A percentile compares a stretch with the other conserved stretches of the same genome.
phyloP scores from a whole-genome alignment of 2,113 vertebrate genomes.

The Arenaria interpres region DNA sequence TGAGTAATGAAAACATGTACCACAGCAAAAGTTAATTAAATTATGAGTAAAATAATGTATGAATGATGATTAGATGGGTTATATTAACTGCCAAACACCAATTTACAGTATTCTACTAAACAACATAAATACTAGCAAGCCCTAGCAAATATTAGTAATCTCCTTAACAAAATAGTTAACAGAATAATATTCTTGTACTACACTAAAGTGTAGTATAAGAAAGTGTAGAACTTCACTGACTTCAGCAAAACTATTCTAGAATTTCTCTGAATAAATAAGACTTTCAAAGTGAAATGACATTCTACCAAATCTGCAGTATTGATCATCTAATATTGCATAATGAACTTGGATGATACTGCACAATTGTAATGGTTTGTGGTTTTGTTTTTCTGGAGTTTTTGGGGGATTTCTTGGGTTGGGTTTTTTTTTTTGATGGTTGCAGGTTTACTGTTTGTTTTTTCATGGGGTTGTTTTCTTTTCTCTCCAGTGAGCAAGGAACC shows the following conservation, averaged over 20 bases:
- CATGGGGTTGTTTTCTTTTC: not conserved
- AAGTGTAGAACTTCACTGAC: not conserved
- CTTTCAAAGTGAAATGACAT: not conserved
- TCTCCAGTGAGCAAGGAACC: not conserved
- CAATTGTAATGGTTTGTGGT: not conserved
- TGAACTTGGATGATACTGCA: not conserved
- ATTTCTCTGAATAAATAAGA: not conserved
- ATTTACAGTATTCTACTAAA: not conserved
- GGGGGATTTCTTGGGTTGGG: not conserved
- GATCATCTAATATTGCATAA: not conserved
- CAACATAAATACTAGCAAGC: not conserved
- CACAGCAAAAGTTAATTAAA: slow-evolving; percentile 1
- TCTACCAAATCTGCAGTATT: not conserved
- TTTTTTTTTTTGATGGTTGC: too few relatives aligned
- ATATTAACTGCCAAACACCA: not conserved
- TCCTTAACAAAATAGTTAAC: not conserved
- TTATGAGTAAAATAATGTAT: not conserved
- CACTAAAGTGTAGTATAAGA: not conserved
- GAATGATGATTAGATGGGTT: not conserved
- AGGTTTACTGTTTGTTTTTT: not conserved
- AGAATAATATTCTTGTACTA: not conserved
- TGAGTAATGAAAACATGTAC: not conserved
- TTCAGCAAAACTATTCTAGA: not conserved
- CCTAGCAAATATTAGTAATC: not conserved
- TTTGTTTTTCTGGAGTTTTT: not conserved